Conservation (phyloP, 1,140 invertebrate species). For the Trachelipus rathkii region DNA sequence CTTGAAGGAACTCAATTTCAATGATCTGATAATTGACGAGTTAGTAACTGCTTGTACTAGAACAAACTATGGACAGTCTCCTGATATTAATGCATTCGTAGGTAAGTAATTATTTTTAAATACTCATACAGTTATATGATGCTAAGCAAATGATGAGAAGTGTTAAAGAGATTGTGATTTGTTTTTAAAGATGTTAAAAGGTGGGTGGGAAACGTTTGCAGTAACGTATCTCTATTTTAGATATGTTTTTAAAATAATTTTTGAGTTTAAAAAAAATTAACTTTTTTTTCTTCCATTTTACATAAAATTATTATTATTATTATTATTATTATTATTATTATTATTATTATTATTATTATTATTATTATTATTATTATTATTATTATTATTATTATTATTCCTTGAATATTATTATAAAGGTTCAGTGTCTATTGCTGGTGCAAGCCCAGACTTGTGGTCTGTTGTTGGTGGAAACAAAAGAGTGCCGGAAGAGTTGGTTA, state of each 20-base stretch:
- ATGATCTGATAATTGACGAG: slow-evolving; percentile 57
- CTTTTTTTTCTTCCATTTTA: too few species aligned
- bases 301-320: too few species aligned
- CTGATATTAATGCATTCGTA: slow-evolving; percentile 60
- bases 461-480: slow-evolving; percentile 60
- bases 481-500: slow-evolving; percentile 26
- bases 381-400: too few species aligned
- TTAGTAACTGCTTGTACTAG: slow-evolving; percentile 56
- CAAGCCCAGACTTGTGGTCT: slow-evolving; percentile 57
- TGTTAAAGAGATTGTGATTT: not conserved
- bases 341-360: too few species aligned
- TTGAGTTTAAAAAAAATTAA: too few species aligned
- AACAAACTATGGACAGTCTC: slow-evolving; percentile 64
- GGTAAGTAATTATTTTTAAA: slow-evolving; percentile 51
- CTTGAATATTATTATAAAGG: slow-evolving; percentile 43
- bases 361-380: too few species aligned
- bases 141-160: not conserved
- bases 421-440: slow-evolving; percentile 58
- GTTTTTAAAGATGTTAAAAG: not conserved
- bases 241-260: too few species aligned
- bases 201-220: slow-evolving; percentile 14
- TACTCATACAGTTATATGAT: slow-evolving; percentile 9
- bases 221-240: too few species aligned
- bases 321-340: too few species aligned
- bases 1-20: slow-evolving; percentile 53